Conservation (phyloP, 2,113 vertebrate species). For the Peromyscus maniculatus region DNA sequence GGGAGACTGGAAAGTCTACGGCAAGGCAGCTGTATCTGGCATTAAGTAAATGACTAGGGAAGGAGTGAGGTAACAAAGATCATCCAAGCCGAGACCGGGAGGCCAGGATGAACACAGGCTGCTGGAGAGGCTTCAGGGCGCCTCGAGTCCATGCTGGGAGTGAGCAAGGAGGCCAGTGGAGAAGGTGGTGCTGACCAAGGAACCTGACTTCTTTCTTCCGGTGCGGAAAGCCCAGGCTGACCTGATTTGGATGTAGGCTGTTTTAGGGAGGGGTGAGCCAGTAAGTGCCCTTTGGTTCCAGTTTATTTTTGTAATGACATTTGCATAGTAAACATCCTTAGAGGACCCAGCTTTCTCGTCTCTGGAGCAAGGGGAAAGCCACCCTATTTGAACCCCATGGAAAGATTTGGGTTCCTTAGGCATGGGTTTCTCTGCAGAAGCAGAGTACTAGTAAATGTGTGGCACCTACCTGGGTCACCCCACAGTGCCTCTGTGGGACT, state of each 20-base stretch:
- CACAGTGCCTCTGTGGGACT: not conserved
- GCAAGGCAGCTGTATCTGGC: too few species aligned
- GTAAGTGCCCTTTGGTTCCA: not conserved
- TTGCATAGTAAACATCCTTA: not conserved
- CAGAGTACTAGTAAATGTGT: not conserved
- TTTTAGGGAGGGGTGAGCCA: not conserved
- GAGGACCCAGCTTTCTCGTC: not conserved
- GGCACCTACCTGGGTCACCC: not conserved
- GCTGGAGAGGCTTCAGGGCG: not conserved
- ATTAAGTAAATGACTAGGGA: not conserved
- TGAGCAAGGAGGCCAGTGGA: not conserved
- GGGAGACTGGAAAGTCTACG: not conserved
- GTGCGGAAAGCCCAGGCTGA: not conserved
- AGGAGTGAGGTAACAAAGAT: not conserved
- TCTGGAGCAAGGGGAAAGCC: not conserved
- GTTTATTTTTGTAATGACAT: slow-evolving; percentile 15
- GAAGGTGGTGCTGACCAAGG: not conserved
- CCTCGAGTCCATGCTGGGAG: not conserved
- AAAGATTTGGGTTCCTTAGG: not conserved
- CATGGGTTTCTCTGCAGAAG: not conserved
- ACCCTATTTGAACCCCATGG: not conserved
- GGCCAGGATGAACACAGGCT: not conserved
- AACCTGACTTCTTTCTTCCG: not conserved
- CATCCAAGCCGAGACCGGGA: not conserved
- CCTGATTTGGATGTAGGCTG: not conserved